Percentiles rank a stretch among this genome's conserved stretches.
Evolutionary conservation across 2,888 invertebrate species (phyloP).

Genomic region (Habrosyne pyritoides): DNA sequence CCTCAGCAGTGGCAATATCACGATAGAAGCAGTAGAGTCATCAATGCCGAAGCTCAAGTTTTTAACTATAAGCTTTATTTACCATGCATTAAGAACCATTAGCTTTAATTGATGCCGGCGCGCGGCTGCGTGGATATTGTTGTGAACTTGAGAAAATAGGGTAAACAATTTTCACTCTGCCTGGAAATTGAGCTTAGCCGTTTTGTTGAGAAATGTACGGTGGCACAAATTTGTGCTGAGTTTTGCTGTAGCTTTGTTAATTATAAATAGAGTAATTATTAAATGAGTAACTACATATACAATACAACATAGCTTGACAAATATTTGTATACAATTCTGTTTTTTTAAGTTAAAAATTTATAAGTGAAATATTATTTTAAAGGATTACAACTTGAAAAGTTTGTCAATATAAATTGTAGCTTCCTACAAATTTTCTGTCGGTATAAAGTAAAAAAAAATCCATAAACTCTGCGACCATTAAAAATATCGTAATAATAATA

Average conservation of each 20-base stretch:
- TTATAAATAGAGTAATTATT: too few relatives aligned
- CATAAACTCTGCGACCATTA: too few relatives aligned
- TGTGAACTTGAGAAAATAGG: slow-evolving; percentile 29
- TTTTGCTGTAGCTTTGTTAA: too few relatives aligned
- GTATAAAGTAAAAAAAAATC: too few relatives aligned
- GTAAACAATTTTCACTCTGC: slow-evolving; percentile 24
- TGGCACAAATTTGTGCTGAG: not conserved
- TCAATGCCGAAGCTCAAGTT: not conserved
- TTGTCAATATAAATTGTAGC: too few relatives aligned
- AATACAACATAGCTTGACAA: too few relatives aligned
- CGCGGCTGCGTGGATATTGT: slow-evolving; percentile 12
- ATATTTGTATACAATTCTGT: too few relatives aligned
- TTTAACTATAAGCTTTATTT: slow-evolving; percentile 3
- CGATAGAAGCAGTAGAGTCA: not conserved
- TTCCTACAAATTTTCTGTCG: too few relatives aligned
- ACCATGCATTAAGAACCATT: slow-evolving; percentile 2
- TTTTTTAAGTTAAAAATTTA: too few relatives aligned
- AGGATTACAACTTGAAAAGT: too few relatives aligned
- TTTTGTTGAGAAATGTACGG: not conserved
- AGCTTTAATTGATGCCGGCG: not conserved
- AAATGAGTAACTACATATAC: too few relatives aligned
- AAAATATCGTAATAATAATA: slow-evolving; percentile 36
- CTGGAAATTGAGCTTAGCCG: slow-evolving; percentile 24
- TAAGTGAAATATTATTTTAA: too few relatives aligned
- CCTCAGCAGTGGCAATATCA: not conserved